Percentiles rank a stretch among this genome's conserved stretches.
phyloP scores from a whole-genome alignment of 2,797 vertebrate species.

The Sphenopsis melanotis region DNA sequence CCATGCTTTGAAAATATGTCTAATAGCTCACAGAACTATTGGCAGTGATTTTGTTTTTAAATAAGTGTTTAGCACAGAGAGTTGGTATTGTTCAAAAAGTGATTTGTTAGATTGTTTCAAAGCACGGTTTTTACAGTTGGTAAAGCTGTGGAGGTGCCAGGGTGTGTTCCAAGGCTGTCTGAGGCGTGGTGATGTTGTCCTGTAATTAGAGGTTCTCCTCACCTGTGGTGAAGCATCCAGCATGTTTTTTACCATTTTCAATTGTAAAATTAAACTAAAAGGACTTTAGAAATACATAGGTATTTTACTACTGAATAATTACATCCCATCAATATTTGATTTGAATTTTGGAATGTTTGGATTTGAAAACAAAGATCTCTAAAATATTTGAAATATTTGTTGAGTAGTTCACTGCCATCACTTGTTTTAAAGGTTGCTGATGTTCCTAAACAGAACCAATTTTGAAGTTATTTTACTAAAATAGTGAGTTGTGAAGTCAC shows the following conservation, averaged over 20 bases:
- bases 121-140: neutral
- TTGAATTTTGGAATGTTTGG: constrained; percentile 23
- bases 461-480: neutral
- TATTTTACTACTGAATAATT: constrained; percentile 27
- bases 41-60: neutral
- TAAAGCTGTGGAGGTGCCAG: neutral
- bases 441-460: neutral
- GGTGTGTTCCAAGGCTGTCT: neutral
- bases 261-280: constrained; percentile 23
- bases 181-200: neutral
- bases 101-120: neutral
- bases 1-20: neutral
- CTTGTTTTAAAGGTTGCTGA: neutral
- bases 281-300: neutral
- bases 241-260: neutral
- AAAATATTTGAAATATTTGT: neutral
- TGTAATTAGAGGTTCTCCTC: neutral
- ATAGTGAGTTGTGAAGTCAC: neutral
- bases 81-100: neutral
- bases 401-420: constrained; percentile 3
- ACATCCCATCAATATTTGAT: neutral
- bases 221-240: neutral
- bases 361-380: neutral
- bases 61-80: neutral
- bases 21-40: neutral